Base-by-base conservation (phyloP, 2,888 invertebrate genomes). In the Incurvaria masculella region DNA sequence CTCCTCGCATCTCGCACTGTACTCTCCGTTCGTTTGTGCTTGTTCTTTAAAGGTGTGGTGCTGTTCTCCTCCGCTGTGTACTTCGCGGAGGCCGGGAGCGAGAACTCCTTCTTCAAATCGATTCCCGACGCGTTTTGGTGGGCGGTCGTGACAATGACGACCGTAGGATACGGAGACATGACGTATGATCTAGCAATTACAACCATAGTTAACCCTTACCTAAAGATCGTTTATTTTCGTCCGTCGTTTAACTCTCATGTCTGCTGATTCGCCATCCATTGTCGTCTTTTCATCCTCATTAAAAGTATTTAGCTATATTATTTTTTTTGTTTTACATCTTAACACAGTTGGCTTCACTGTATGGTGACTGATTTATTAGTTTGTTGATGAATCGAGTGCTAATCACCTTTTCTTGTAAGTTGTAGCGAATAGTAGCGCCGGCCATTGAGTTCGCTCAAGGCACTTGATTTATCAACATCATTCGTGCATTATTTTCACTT, bases 91-190 rank as follows among this genome's bases (percentile, higher is more conserved):
- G 97, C 97, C 81, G 97, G 97, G 86, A 94, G 95, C 82, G 95
- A 96, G 87, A 92, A 94, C 85, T 97, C 97, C 82, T 96, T 96
- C 91, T 98, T 98, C 91, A 96, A 95, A 87, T 97, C 96, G 84
- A 98, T 98, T 87, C 98, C 98, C 80, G 97, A 97, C 87, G 97
- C 97, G 84, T 97, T 97, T 89, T 97, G 97, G 97, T 98, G 97
- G 97, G 95, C 95, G 82, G 94, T 98, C 82, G 97, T 98, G 82
- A 98, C 94, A 84, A 93, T 93, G 93, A 94, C 93, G 82, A 98
- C 97, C 82, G 98, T 98, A 83, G 98, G 98, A 85, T 98, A 98
- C 88, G 97, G 97, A 85, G 97, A 98, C 87, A 98, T 98, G 97
- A 94, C 93, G 94, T 90, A 90, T 87, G 89, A 84, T 81, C 67